A percentile compares a stretch with the other conserved stretches of the same genome.
These are phyloP conservation scores for Polietes domitor DNA, from an alignment of 2,888 invertebrate species.

Conservation along the genomic window DNA sequence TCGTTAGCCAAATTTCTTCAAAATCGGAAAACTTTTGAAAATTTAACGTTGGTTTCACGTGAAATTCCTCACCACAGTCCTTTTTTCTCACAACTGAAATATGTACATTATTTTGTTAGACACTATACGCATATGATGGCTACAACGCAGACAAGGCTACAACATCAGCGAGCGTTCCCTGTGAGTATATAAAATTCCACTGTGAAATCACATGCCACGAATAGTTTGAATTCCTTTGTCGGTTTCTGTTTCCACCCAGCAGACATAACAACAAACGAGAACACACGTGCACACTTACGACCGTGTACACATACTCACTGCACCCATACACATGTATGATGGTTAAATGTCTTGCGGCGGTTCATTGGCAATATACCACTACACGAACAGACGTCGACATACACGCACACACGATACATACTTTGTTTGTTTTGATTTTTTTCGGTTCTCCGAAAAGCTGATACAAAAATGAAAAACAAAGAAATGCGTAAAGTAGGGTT, in stretches of 20 bases:
- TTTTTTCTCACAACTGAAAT: no score
- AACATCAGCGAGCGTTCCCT: conserved; percentile 1
- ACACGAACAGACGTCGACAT: not conserved
- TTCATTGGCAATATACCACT: conserved; percentile 36
- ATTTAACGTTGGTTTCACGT: no score
- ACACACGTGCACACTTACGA: not conserved
- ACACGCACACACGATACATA: conserved; percentile 3
- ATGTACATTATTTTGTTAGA: not conserved
- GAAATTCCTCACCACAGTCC: no score
- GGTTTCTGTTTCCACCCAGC: conserved; percentile 11
- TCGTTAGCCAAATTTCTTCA: no score
- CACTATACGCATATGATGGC: not conserved
- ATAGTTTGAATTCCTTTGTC: conserved; percentile 25
- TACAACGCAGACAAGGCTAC: not conserved
- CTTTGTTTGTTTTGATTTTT: conserved; percentile 12
- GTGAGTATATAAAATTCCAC: not conserved
- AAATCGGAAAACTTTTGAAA: no score
- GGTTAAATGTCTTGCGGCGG: conserved; percentile 45
- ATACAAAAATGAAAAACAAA: conserved; percentile 1
- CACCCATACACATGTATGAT: not conserved
- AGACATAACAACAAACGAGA: not conserved
- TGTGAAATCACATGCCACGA: conserved; percentile 29
- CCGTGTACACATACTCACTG: not conserved
- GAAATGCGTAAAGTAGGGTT: not conserved
- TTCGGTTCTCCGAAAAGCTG: not conserved